These are phyloP conservation scores for Melipona quadrifasciata DNA, from an alignment of 1,140 invertebrate species.

Conservation along the genomic window DNA sequence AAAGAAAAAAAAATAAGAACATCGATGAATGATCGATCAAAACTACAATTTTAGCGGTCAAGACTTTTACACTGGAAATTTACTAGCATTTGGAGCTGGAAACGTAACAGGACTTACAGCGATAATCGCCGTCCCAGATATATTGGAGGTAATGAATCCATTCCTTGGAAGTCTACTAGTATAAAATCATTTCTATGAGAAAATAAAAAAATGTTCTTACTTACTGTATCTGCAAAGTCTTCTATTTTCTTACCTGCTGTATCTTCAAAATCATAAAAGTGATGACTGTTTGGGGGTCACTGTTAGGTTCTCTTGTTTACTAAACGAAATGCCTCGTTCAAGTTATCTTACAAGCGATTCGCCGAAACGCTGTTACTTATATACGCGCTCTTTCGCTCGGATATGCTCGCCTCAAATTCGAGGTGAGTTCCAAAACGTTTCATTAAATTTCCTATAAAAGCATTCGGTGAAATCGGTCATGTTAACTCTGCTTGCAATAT, in stretches of 20 bases:
- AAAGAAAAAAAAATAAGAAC: neutral
- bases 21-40: neutral
- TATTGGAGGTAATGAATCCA: constrained; percentile 77
- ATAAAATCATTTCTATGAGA: too few species aligned
- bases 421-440: constrained; percentile 75
- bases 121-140: constrained; percentile 85
- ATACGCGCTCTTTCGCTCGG: constrained; percentile 84
- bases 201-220: neutral
- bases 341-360: constrained; percentile 88
- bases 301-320: constrained; percentile 85
- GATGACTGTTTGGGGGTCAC: neutral
- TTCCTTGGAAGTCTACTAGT: neutral
- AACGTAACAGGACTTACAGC: constrained; percentile 85
- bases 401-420: constrained; percentile 81
- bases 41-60: constrained; percentile 83
- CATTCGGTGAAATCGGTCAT: neutral
- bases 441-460: neutral
- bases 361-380: constrained; percentile 84
- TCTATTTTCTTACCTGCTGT: neutral
- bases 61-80: constrained; percentile 83
- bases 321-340: constrained; percentile 83
- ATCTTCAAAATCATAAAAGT: too few species aligned
- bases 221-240: neutral
- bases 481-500: neutral
- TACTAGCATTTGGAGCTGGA: constrained; percentile 82